phyloP scores from a whole-genome alignment of 2,113 vertebrate genomes.

The Monopterus albus region DNA sequence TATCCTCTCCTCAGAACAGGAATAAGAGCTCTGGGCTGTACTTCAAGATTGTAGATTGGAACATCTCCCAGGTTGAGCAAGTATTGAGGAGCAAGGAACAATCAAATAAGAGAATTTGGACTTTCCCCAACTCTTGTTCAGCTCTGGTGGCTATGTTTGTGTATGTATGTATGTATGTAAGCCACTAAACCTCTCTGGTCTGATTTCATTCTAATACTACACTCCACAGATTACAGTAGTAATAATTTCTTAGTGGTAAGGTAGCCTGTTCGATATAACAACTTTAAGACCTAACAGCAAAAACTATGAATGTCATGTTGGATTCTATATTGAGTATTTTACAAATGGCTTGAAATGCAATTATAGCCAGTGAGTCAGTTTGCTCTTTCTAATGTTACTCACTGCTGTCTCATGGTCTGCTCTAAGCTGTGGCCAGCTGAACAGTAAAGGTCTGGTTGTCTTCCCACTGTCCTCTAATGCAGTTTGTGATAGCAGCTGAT shows the following conservation, averaged over 20 bases:
- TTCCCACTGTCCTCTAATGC: slow-evolving; percentile 65
- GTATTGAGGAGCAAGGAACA: too few species aligned
- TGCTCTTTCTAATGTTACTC: slow-evolving; percentile 39
- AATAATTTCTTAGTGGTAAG: neutral
- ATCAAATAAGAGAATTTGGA: too few species aligned
- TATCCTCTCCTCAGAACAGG: too few species aligned
- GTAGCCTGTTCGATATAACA: neutral
- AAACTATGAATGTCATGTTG: neutral
- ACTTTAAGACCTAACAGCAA: neutral
- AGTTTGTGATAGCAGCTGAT: slow-evolving; percentile 76
- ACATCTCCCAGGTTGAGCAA: too few species aligned
- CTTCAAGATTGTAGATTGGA: too few species aligned
- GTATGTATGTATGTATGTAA: too few species aligned
- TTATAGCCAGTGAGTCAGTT: slow-evolving; percentile 27
- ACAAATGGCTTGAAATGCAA: slow-evolving; percentile 9
- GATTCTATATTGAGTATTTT: slow-evolving; percentile 26
- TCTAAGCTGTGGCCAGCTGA: slow-evolving; percentile 37
- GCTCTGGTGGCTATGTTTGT: too few species aligned
- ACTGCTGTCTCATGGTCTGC: slow-evolving; percentile 47
- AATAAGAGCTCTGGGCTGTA: too few species aligned
- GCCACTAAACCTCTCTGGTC: too few species aligned
- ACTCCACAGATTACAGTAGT: neutral
- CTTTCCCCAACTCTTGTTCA: too few species aligned
- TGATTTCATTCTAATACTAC: neutral
- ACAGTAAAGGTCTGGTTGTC: slow-evolving; percentile 46